These are phyloP conservation scores for Arvicola amphibius DNA, from an alignment of 2,797 vertebrate species.

Conservation along the genomic window DNA sequence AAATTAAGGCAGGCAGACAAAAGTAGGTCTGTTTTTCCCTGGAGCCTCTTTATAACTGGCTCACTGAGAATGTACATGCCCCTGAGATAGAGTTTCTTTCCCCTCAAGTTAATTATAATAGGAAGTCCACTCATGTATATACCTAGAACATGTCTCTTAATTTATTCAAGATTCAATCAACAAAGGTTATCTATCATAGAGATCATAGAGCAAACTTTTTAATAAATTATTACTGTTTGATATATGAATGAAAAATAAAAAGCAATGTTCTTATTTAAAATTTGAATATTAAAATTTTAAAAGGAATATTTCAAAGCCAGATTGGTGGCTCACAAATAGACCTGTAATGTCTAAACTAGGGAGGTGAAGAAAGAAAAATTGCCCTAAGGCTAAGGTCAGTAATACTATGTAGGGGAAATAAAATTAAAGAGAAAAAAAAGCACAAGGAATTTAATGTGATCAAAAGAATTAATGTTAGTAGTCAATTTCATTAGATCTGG, in stretches of 20 bases:
- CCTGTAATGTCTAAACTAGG: background rate
- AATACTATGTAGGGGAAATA: background rate
- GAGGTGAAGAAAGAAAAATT: too few relatives aligned
- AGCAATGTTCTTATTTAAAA: constrained; percentile 3
- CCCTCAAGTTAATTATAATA: background rate
- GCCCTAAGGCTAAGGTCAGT: background rate
- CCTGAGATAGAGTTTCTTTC: background rate
- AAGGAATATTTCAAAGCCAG: background rate
- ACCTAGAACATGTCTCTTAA: background rate
- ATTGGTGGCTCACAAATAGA: background rate
- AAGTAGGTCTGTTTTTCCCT: background rate
- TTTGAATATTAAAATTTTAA: constrained; percentile 22
- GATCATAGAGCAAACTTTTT: background rate
- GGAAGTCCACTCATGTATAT: background rate
- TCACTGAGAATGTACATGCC: background rate
- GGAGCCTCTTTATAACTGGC: background rate
- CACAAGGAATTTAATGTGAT: background rate
- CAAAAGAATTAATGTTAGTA: background rate
- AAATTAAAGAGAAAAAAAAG: background rate
- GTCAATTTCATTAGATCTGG: background rate
- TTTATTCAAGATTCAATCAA: background rate
- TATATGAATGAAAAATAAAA: background rate
- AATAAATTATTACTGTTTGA: background rate
- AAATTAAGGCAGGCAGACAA: background rate
- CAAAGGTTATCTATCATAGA: background rate